phyloP scores from a whole-genome alignment of 2,113 vertebrate genomes.

The Coreoperca whiteheadi region DNA sequence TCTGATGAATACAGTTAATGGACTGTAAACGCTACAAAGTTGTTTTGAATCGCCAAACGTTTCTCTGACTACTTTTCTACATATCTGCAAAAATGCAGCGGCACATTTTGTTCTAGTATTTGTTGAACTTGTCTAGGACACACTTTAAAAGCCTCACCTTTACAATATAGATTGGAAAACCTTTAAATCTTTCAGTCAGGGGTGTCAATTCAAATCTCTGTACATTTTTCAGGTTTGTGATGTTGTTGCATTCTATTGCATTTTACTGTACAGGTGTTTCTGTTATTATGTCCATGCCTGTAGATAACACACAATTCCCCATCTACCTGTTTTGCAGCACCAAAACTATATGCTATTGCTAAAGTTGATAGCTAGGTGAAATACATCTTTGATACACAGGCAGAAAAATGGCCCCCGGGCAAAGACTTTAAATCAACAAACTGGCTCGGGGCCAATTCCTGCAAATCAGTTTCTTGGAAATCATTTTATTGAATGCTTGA shows the following conservation, averaged over 20 bases:
- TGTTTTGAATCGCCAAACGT: constrained; percentile 65
- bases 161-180: neutral
- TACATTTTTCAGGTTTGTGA: constrained; percentile 10
- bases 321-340: constrained; percentile 20
- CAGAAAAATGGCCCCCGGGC: constrained; percentile 41
- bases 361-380: constrained; percentile 39
- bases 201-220: neutral
- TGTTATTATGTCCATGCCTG: constrained; percentile 15
- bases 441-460: constrained; percentile 23
- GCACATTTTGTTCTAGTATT: neutral
- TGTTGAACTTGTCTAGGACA: neutral
- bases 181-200: constrained; percentile 15
- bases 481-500: constrained; percentile 5
- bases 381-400: constrained; percentile 50
- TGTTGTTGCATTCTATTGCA: neutral
- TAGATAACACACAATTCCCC: constrained; percentile 7
- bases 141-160: neutral
- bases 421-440: constrained; percentile 42
- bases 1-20: constrained; percentile 75
- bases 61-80: constrained; percentile 34
- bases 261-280: constrained; percentile 30
- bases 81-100: neutral
- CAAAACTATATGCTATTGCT: constrained; percentile 30
- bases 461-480: constrained; percentile 32
- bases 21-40: constrained; percentile 70